Evolutionary conservation across 1,140 invertebrate species (phyloP).

Genomic region (Drosophila paulistorum): DNA sequence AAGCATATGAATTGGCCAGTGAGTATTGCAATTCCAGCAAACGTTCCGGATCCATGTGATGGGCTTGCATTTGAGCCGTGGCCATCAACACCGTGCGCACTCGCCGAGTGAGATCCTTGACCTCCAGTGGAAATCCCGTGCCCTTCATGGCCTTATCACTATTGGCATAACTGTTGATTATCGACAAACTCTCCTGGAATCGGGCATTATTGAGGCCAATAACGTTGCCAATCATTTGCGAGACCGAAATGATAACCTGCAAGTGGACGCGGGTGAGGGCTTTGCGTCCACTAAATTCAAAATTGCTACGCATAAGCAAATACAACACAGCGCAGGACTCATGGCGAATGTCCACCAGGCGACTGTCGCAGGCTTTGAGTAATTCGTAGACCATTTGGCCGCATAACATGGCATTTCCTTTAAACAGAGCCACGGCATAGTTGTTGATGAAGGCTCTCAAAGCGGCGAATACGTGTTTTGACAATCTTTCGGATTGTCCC

Average conservation of each 20-base stretch:
- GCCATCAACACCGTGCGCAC: slow-evolving; percentile 97
- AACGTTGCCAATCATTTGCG: slow-evolving; percentile 94
- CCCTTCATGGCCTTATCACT: slow-evolving; percentile 97
- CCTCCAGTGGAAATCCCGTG: slow-evolving; percentile 93
- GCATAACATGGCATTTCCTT: slow-evolving; percentile 93
- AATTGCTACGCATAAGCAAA: slow-evolving; percentile 96
- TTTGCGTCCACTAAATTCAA: slow-evolving; percentile 92
- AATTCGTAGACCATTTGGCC: slow-evolving; percentile 93
- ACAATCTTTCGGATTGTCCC: slow-evolving; percentile 94
- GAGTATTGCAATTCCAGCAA: slow-evolving; percentile 96
- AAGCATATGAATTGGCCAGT: slow-evolving; percentile 96
- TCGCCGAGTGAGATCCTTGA: slow-evolving; percentile 95
- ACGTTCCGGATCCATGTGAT: slow-evolving; percentile 95
- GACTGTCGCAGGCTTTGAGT: slow-evolving; percentile 91
- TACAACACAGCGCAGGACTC: slow-evolving; percentile 96
- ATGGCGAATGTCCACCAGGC: slow-evolving; percentile 90
- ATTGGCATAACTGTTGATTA: slow-evolving; percentile 96
- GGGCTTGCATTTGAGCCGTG: slow-evolving; percentile 94
- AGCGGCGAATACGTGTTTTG: slow-evolving; percentile 95
- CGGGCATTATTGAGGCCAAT: slow-evolving; percentile 93
- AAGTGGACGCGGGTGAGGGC: slow-evolving; percentile 93
- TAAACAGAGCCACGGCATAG: slow-evolving; percentile 91
- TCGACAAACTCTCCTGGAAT: slow-evolving; percentile 95
- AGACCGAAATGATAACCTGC: slow-evolving; percentile 96
- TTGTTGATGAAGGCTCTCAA: slow-evolving; percentile 96